Evolutionary conservation across 2,797 vertebrate genomes (phyloP), one percentile per base, ranked within the genome.

Genomic region (Triplophysa bombifrons): DNA sequence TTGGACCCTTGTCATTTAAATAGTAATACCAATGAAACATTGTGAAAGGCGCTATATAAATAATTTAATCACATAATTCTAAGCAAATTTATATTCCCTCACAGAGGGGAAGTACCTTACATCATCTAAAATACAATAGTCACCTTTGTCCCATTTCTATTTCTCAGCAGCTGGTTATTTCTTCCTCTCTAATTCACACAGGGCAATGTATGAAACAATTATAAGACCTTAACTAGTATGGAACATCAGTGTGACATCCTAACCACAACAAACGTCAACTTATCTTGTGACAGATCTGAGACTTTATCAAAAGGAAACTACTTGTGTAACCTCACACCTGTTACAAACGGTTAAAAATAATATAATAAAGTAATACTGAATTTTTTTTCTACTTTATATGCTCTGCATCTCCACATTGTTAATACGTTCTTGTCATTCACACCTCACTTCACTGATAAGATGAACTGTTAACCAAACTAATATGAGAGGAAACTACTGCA

Each of bases 391-490:
- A 11, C 44, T 46, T 3, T 46, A 48, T 68, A 53, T 73, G 74
- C n/a, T 4, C 48, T 74, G n/a, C 53, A 72, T 87, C 91, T 88
- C 74, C 84, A 55, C 66, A 83, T 69, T 66, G 19, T 58, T 85
- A 70, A 83, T 83, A 82, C 55, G 51, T 50, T 8, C 78, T 53
- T 76, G 85, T 83, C 34, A 81, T 82, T 50, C 82, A 81, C 25
- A 38, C 46, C 56, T 60, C 44, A 51, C 1, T 51, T 20, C 74
- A 78, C 56, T 53, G 88, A 91, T 90, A 87, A 88, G 83, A 87
- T 80, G 67, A 63, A 17, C 17, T 72, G 85, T 89, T 88, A 90
- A 84, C 74, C 85, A 90, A 90, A 90, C 17, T 60, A 60, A 53
- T 34, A 13, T 4, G 63, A 69, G 27, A 68, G 81, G 86, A 58